Percentiles rank a stretch among this genome's conserved stretches.
Conservation (phyloP, 2,113 vertebrate genomes). For the Cygnus buccinator region DNA sequence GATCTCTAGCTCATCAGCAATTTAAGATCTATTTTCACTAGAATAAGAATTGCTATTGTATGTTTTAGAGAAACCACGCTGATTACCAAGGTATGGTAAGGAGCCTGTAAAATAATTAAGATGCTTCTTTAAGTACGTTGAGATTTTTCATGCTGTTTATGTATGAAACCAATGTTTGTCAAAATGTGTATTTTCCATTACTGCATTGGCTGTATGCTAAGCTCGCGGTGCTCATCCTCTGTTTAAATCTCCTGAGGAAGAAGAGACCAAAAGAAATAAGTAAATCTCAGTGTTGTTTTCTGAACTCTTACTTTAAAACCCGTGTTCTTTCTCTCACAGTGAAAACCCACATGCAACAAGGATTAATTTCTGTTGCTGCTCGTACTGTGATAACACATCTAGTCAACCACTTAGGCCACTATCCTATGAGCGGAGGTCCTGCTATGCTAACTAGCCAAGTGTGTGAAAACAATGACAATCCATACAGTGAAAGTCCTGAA, state of each 20-base stretch:
- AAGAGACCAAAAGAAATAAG: background rate
- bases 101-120: background rate
- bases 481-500: slow-evolving; percentile 90
- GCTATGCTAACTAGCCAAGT: slow-evolving; percentile 97
- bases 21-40: slow-evolving; percentile 27
- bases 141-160: background rate
- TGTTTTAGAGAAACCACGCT: background rate
- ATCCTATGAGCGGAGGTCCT: slow-evolving; percentile 96
- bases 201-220: background rate
- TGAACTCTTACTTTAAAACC: slow-evolving; percentile 10
- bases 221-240: background rate
- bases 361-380: slow-evolving; percentile 95
- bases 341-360: slow-evolving; percentile 94
- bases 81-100: background rate
- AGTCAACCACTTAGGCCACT: slow-evolving; percentile 97
- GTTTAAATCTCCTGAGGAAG: background rate
- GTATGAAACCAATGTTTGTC: background rate
- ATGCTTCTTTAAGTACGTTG: background rate
- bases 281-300: background rate
- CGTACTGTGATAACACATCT: slow-evolving; percentile 97
- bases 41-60: background rate
- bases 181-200: background rate
- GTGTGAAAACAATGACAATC: slow-evolving; percentile 98
- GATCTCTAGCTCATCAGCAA: background rate
- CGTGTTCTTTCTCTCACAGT: slow-evolving; percentile 78